These are phyloP conservation scores for Eupithecia exiguata DNA, from an alignment of 2,888 invertebrate species.

Conservation along the genomic window DNA sequence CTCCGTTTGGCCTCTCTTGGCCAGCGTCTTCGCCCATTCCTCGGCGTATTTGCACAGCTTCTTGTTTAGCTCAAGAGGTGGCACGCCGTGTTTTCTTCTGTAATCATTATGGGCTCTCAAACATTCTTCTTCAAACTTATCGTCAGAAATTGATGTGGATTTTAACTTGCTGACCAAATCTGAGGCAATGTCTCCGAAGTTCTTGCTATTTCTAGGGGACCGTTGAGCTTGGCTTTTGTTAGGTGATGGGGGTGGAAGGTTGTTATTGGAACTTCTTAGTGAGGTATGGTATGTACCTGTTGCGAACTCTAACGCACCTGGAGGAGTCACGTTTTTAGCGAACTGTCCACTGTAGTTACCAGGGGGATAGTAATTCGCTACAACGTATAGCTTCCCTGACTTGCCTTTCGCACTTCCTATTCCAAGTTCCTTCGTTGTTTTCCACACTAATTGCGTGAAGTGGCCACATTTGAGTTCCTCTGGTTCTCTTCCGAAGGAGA, in stretches of 20 bases:
- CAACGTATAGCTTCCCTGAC: conserved; percentile 91
- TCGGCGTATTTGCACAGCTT: conserved; percentile 87
- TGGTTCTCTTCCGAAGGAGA: conserved; percentile 87
- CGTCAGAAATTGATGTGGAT: conserved; percentile 65
- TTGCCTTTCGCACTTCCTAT: conserved; percentile 89
- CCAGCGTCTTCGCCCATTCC: conserved; percentile 88
- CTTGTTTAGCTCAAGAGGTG: conserved; percentile 85
- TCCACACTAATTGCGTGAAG: conserved; percentile 94
- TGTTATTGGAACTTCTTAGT: conserved; percentile 63
- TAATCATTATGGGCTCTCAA: conserved; percentile 90
- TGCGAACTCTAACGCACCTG: conserved; percentile 72
- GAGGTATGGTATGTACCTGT: conserved; percentile 49
- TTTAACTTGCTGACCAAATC: conserved; percentile 71
- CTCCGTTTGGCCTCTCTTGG: conserved; percentile 86
- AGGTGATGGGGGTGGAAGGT: conserved; percentile 53
- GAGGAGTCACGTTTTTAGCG: conserved; percentile 86
- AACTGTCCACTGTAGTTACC: conserved; percentile 91
- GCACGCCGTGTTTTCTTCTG: conserved; percentile 87
- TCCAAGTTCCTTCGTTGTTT: conserved; percentile 88
- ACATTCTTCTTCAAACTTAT: conserved; percentile 87
- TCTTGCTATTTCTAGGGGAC: conserved; percentile 68
- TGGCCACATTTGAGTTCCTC: conserved; percentile 85
- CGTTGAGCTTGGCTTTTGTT: conserved; percentile 42
- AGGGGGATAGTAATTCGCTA: conserved; percentile 92
- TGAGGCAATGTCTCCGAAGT: conserved; percentile 63